A percentile compares a stretch with the other conserved stretches of the same genome.
Evolutionary conservation across 2,113 vertebrate genomes (phyloP).

Genomic region (Heliornis fulica): DNA sequence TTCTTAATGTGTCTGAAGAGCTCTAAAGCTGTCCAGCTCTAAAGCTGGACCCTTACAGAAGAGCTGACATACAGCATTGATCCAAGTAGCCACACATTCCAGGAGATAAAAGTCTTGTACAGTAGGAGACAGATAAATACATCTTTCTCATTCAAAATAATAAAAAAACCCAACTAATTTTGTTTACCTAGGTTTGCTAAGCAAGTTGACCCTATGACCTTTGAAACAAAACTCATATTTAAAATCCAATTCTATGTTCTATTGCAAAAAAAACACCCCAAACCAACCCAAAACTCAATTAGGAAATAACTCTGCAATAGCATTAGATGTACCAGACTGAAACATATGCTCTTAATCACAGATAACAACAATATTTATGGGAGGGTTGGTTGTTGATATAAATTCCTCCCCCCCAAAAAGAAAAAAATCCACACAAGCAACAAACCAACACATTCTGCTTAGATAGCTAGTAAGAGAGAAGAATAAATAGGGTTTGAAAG

Average conservation of each 20-base stretch:
- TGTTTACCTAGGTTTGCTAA: neutral
- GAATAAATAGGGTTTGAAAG: constrained; percentile 4
- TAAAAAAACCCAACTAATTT: neutral
- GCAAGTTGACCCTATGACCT: neutral
- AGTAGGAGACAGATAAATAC: neutral
- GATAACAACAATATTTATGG: constrained; percentile 19
- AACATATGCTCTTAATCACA: constrained; percentile 40
- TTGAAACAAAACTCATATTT: neutral
- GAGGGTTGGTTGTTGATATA: neutral
- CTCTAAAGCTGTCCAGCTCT: neutral
- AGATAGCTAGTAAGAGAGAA: neutral
- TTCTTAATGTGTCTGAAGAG: neutral
- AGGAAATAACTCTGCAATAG: neutral
- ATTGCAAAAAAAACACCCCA: constrained; percentile 26
- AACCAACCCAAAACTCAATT: too few species aligned
- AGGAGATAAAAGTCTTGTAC: neutral
- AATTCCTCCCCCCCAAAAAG: neutral
- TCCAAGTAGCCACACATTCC: neutral
- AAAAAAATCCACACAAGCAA: too few species aligned
- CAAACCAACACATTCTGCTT: neutral
- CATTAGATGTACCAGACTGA: neutral
- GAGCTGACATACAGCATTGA: neutral
- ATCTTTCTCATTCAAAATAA: neutral
- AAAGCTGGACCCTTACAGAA: neutral
- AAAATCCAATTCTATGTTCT: neutral